Evolutionary conservation across 2,113 vertebrate genomes (phyloP).

Genomic region (Montifringilla adamsi): DNA sequence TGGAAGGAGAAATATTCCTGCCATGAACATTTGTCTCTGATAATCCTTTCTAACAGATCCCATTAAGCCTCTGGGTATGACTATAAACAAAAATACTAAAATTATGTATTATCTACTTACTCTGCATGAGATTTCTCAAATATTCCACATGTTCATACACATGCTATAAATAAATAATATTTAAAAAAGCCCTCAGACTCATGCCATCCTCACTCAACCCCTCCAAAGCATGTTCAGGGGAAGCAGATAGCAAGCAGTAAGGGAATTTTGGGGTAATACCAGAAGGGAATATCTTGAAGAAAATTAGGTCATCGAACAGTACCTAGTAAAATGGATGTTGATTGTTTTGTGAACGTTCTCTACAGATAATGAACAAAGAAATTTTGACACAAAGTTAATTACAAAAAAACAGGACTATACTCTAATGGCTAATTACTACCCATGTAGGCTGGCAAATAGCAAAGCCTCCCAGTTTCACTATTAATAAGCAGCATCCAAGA

Average conservation of each 20-base stretch:
- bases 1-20: neutral
- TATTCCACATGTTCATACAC: neutral
- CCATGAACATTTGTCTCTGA: neutral
- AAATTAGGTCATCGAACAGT: neutral
- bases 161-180: neutral
- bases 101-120: neutral
- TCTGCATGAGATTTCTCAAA: neutral
- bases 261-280: neutral
- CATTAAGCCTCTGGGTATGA: neutral
- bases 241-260: neutral
- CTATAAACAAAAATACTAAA: neutral
- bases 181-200: neutral
- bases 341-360: constrained; percentile 31
- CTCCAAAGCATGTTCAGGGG: neutral
- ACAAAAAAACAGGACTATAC: constrained; percentile 5
- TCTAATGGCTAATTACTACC: constrained; percentile 47
- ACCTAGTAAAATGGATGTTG: neutral
- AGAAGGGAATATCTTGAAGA: neutral
- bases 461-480: constrained; percentile 24
- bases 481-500: constrained; percentile 17
- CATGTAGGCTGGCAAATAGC: neutral
- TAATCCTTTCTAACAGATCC: neutral
- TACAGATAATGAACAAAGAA: constrained; percentile 35
- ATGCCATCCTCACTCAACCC: neutral
- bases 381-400: constrained; percentile 60